These are phyloP conservation scores for Sorex fumeus DNA, from an alignment of 2,113 vertebrate genomes.

Conservation along the genomic window DNA sequence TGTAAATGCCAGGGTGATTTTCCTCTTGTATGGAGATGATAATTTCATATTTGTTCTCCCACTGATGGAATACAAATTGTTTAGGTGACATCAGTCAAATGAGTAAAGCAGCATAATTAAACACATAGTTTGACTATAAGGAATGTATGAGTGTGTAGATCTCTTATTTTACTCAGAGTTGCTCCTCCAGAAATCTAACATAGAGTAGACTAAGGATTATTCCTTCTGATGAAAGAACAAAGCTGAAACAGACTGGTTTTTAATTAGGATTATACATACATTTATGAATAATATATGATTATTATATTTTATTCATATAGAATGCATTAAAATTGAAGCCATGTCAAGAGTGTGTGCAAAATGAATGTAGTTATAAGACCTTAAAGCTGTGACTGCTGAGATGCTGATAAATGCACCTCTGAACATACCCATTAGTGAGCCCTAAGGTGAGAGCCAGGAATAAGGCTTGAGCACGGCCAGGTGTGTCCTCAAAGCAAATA, in stretches of 20 bases:
- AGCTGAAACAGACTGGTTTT: background rate
- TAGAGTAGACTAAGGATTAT: background rate
- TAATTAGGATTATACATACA: background rate
- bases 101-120: conserved; percentile 52
- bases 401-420: background rate
- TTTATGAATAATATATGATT: background rate
- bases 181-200: background rate
- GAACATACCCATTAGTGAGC: too few species aligned
- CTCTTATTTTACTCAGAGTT: conserved; percentile 46
- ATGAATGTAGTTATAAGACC: background rate
- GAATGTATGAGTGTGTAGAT: conserved; percentile 13
- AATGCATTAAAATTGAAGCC: conserved; percentile 37
- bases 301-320: conserved; percentile 11
- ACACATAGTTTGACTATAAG: conserved; percentile 36
- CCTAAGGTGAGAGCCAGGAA: too few species aligned
- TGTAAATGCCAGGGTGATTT: conserved; percentile 41
- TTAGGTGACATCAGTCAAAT: conserved; percentile 41
- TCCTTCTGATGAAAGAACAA: conserved; percentile 1
- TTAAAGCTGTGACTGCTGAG: background rate
- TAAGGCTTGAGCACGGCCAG: too few species aligned
- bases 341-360: background rate
- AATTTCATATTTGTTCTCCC: background rate
- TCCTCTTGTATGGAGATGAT: background rate
- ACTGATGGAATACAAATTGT: conserved; percentile 21
- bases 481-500: too few species aligned